Base-by-base conservation (phyloP, 2,113 vertebrate genomes). In the Marmota flaviventris region DNA sequence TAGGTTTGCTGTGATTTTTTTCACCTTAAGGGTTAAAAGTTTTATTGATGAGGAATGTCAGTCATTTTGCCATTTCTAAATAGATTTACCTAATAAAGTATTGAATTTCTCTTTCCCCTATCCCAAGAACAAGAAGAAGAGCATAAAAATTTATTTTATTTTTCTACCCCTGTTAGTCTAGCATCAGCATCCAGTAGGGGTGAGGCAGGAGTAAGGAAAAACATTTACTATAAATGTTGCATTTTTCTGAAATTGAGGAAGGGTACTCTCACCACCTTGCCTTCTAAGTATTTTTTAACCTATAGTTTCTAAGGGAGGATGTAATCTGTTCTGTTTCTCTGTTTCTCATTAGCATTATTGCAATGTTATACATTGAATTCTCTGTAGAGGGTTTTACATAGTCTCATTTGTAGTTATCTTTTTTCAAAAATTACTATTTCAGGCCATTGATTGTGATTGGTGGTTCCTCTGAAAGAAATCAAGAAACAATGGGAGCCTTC, bases 371-470 rank as follows among this genome's bases (percentile, higher is more conserved):
- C 3, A 70, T 29, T 90, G n/a, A 18, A 13, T 32, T 78, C 39
- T 77, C 4, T 92, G 79, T 34, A 78, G 67, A 85, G 39, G 42
- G 61, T 81, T 81, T 88, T 85, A 53, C 3, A 45, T 89, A 27
- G 45, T 65, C 34, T 95, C 17, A 58, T 70, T 77, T 94, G 17
- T 85, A 85, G 94, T 95, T 76, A 85, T 70, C 9, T 72, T 63
- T 97, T 45, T 91, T 69, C 27, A 90, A 94, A 87, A 95, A 96
- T 89, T 10, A 75, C 27, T 94, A 32, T 98, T 98, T 65, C 97
- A 99, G 99, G 99, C 99, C 99, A 45, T 98, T 99, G 97, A 93
- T 99, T 97, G 99, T 99, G 93, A 98, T 99, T 67, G 99, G 99
- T 70, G 99, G 99, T 51, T 99, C 99, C 76, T 99, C 99, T 53